Evolutionary conservation across 2,113 vertebrate genomes (phyloP), one percentile per base, ranked within the genome.

Genomic region (Varanus salvator): DNA sequence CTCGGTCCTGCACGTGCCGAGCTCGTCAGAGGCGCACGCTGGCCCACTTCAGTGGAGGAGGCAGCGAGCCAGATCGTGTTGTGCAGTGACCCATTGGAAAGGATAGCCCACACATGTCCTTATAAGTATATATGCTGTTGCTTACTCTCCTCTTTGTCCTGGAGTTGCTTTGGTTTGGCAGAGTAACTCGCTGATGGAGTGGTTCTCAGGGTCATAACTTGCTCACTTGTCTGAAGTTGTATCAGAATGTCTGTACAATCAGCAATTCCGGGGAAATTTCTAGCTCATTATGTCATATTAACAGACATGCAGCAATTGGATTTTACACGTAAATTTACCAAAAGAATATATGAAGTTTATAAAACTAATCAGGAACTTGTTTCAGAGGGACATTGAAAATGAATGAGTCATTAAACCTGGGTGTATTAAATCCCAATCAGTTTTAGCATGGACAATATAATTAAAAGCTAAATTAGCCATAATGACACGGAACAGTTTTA

Each of bases 381-480:
- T 95, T 95, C 92, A 93, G 91, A 90, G 93, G 82, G 88, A 87
- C 93, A 94, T 82, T 96, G 96, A 95, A 94, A 96, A 91, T 90
- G 93, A 96, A 92, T 90, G 94, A 93, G 80, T 95, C 85, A 68
- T 95, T 96, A 95, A 96, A 94, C 93, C 89, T 90, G 93, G 87
- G 92, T 95, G 90, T 96, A 96, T 96, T 95, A 95, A 94, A 94
- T 93, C 93, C 94, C 94, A 96, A 94, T 95, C 94, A 94, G 93
- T 87, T 94, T 95, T 95, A 95, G 91, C 94, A 95, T 86, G 93
- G 94, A 92, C 95, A 95, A 95, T 94, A 94, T 95, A 95, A 96
- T 96, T 96, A 96, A 96, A 96, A 96, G 93, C 91, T 95, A 95
- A 96, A 96, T 95, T 95, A 96, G 89, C 92, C 93, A 92, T 96